These are phyloP conservation scores for Alligator sinensis DNA, from an alignment of 2,113 vertebrate species.

Conservation along the genomic window DNA sequence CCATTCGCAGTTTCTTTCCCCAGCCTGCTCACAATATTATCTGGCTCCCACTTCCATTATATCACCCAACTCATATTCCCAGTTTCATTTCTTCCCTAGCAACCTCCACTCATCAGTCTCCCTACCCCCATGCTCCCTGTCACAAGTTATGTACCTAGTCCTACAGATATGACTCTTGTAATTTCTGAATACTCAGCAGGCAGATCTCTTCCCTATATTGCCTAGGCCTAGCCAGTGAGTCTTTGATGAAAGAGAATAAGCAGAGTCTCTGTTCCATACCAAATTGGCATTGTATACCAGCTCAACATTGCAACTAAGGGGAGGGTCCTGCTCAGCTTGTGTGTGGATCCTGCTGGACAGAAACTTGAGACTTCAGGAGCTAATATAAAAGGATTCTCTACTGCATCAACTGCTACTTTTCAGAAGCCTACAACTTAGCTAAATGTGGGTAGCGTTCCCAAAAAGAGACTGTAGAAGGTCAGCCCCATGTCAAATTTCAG, in stretches of 20 bases:
- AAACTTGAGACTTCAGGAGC: background rate
- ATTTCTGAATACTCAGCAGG: no score
- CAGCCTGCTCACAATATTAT: accelerated
- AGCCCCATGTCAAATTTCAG: background rate
- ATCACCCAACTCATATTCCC: no score
- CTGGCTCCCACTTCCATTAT: background rate
- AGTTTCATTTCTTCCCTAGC: background rate
- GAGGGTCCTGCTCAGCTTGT: background rate
- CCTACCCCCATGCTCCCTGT: background rate
- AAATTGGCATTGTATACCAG: background rate
- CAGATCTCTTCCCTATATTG: background rate
- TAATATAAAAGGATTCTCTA: conserved; percentile 24
- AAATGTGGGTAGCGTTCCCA: background rate
- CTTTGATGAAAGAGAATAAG: no score
- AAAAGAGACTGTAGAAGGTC: background rate
- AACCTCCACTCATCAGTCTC: background rate
- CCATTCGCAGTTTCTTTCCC: background rate
- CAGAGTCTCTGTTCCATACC: background rate
- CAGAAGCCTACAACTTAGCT: background rate
- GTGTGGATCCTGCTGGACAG: background rate
- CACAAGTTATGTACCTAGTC: background rate
- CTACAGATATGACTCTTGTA: background rate
- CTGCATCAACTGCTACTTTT: background rate
- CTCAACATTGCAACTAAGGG: accelerated
- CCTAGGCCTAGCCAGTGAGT: no score